These are phyloP conservation scores for Lasioglossum albipes DNA, from an alignment of 1,140 invertebrate species.

Conservation along the genomic window DNA sequence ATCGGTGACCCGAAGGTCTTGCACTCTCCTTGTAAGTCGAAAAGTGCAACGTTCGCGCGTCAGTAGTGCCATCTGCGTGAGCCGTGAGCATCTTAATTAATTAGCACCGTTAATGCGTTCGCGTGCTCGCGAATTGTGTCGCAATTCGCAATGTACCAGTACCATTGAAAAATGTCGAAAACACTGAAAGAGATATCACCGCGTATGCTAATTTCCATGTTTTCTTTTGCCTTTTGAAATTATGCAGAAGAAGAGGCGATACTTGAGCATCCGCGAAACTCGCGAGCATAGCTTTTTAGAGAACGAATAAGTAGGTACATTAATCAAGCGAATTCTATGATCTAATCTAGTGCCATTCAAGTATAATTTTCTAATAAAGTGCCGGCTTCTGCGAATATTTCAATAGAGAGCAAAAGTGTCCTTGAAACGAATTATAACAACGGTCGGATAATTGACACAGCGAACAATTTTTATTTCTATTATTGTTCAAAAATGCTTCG, in stretches of 20 bases:
- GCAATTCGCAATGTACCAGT: no score
- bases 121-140: neutral
- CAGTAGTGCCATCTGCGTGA: neutral
- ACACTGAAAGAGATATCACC: neutral
- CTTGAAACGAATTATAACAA: no score
- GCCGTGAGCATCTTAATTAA: neutral
- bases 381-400: neutral
- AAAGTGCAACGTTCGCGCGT: neutral
- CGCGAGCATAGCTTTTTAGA: neutral
- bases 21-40: no score
- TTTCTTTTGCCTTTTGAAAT: neutral
- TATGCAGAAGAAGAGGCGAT: neutral
- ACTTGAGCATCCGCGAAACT: no score
- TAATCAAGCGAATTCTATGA: neutral
- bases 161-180: neutral
- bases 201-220: neutral
- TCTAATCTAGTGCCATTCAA: neutral
- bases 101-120: neutral
- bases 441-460: no score
- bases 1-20: no score
- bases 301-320: neutral
- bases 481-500: no score
- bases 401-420: no score
- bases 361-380: neutral
- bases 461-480: no score